These are phyloP conservation scores for Clinocottus analis DNA, from an alignment of 2,113 vertebrate genomes.

Conservation along the genomic window DNA sequence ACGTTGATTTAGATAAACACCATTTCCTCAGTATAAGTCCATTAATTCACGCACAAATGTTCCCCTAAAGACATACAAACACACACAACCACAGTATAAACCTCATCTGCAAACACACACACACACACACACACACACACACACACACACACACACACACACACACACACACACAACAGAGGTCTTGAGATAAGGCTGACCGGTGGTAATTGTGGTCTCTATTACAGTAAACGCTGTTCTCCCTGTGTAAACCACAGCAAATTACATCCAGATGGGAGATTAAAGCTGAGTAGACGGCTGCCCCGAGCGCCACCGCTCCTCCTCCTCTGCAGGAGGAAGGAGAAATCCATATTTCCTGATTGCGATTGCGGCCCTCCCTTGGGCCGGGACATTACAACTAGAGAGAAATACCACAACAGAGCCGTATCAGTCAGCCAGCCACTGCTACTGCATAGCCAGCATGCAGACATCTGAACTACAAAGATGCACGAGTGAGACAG, in stretches of 20 bases:
- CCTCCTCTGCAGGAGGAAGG: slow-evolving; percentile 76
- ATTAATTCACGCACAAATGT: slow-evolving; percentile 74
- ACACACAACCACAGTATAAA: slow-evolving; percentile 58
- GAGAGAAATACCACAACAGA: slow-evolving; percentile 76
- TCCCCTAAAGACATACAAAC: slow-evolving; percentile 55
- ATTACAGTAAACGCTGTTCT: slow-evolving; percentile 86
- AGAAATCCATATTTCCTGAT: slow-evolving; percentile 88
- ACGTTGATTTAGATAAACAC: slow-evolving; percentile 72
- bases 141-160: slow-evolving; percentile 48
- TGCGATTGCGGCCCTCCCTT: slow-evolving; percentile 79
- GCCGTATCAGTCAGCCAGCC: slow-evolving; percentile 57
- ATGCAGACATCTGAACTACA: slow-evolving; percentile 23
- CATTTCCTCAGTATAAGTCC: slow-evolving; percentile 68
- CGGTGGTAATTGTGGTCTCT: slow-evolving; percentile 84
- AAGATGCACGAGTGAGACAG: slow-evolving; percentile 15
- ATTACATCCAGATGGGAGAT: slow-evolving; percentile 88
- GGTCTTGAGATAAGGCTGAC: slow-evolving; percentile 79
- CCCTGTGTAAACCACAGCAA: slow-evolving; percentile 84
- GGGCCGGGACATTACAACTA: slow-evolving; percentile 76
- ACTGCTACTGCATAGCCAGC: slow-evolving; percentile 21
- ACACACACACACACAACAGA: slow-evolving; percentile 67
- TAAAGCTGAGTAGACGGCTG: slow-evolving; percentile 83
- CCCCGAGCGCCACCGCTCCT: slow-evolving; percentile 76
- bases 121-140: slow-evolving; percentile 56
- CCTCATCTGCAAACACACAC: slow-evolving; percentile 53